Conservation (phyloP, 2,888 invertebrate genomes). For the Drosophila gaucha region DNA sequence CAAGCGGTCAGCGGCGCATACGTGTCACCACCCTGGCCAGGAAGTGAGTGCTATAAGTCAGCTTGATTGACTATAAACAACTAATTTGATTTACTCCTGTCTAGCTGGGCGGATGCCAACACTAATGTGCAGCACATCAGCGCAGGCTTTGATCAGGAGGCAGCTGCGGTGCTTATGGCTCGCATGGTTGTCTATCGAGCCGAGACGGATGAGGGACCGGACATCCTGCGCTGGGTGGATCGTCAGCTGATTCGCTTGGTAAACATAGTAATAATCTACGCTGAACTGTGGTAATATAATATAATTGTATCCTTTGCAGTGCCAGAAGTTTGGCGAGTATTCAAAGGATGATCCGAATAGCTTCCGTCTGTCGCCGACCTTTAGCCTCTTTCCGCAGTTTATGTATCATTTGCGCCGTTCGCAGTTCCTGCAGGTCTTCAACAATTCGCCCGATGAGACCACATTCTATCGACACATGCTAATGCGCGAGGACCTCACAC, state of each 20-base stretch:
- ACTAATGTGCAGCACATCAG: conserved; percentile 95
- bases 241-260: conserved; percentile 98
- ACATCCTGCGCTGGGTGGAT: conserved; percentile 99
- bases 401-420: conserved; percentile 99
- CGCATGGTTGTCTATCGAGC: conserved; percentile 98
- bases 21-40: conserved; percentile 98
- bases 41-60: conserved; percentile 87
- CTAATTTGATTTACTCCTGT: not conserved
- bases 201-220: conserved; percentile 97
- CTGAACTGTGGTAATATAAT: too few relatives aligned
- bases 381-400: conserved; percentile 99
- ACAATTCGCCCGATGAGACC: conserved; percentile 99
- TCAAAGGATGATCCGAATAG: conserved; percentile 98
- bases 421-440: conserved; percentile 99
- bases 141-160: conserved; percentile 99
- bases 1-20: conserved; percentile 96
- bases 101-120: conserved; percentile 96
- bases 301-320: conserved; percentile 89
- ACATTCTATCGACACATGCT: conserved; percentile 99
- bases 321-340: conserved; percentile 99
- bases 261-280: conserved; percentile 64
- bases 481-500: conserved; percentile 98
- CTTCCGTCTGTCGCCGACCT: conserved; percentile 97
- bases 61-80: too few relatives aligned
- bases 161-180: conserved; percentile 98